These are phyloP conservation scores for Marisa cornuarietis DNA, from an alignment of 1,140 invertebrate genomes.

Conservation along the genomic window DNA sequence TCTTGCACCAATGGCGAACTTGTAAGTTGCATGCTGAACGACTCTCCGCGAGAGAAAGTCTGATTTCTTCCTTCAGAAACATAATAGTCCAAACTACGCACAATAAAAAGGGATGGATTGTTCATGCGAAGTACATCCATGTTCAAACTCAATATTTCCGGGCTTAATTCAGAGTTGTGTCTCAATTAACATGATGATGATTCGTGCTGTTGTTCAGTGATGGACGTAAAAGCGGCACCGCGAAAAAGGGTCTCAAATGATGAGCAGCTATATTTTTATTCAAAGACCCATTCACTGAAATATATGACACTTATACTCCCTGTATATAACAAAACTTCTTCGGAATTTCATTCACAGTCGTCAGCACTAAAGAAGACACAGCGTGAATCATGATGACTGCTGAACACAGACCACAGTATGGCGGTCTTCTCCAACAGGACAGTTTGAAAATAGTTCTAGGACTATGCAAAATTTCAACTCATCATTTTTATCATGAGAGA, in stretches of 20 bases:
- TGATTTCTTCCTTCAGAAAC: neutral
- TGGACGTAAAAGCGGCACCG: too few species aligned
- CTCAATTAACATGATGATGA: conserved; percentile 7
- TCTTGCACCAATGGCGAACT: neutral
- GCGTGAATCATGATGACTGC: neutral
- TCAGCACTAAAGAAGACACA: neutral
- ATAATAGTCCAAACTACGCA: neutral
- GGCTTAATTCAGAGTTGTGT: too few species aligned
- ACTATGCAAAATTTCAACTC: neutral
- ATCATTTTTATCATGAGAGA: neutral
- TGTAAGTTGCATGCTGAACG: neutral
- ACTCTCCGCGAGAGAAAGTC: neutral
- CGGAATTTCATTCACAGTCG: too few species aligned
- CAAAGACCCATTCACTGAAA: too few species aligned
- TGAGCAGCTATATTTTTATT: too few species aligned
- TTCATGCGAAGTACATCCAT: neutral
- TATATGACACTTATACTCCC: too few species aligned
- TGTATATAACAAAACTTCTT: too few species aligned
- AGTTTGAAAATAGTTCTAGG: conserved; percentile 38
- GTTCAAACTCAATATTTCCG: neutral
- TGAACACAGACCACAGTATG: conserved; percentile 25
- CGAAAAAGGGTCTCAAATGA: too few species aligned
- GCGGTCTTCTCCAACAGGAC: conserved; percentile 33
- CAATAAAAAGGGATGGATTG: neutral
- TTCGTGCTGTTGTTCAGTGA: too few species aligned